These are phyloP conservation scores for Thryonomys swinderianus DNA, from an alignment of 2,113 vertebrate genomes.

Conservation along the genomic window DNA sequence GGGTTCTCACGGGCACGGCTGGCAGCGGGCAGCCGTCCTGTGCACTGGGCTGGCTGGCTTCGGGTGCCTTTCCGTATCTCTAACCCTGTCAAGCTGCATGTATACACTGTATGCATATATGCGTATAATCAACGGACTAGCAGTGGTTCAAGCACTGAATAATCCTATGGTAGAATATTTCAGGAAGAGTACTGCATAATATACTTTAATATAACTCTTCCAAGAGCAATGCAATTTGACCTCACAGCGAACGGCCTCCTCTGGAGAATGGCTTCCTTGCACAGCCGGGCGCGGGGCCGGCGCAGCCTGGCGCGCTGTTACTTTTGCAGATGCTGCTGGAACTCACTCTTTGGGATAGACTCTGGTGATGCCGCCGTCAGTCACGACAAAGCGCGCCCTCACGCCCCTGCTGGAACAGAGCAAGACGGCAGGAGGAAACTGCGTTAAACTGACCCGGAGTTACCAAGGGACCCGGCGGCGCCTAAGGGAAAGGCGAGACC, in stretches of 20 bases:
- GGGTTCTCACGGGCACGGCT: too few species aligned
- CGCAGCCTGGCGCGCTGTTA: too few species aligned
- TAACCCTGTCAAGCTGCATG: too few species aligned
- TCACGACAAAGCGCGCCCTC: conserved; percentile 95
- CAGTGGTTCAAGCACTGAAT: neutral
- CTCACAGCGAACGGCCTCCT: neutral
- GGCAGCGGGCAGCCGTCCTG: too few species aligned
- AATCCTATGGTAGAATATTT: neutral
- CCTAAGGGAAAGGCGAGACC: conserved; percentile 42
- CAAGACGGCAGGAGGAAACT: conserved; percentile 47
- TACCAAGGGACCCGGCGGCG: neutral
- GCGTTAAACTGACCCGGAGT: neutral
- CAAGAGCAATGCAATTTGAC: neutral
- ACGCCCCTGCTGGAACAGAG: conserved; percentile 90
- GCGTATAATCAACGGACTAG: neutral
- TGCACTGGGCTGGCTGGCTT: too few species aligned
- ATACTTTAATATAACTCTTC: neutral
- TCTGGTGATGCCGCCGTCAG: conserved; percentile 98
- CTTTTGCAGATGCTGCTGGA: conserved; percentile 53
- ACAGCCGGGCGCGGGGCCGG: neutral
- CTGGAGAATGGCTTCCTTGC: conserved; percentile 8
- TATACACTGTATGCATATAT: too few species aligned
- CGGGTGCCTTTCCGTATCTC: too few species aligned
- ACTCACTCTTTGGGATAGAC: conserved; percentile 96
- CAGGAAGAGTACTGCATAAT: neutral